A percentile compares a stretch with the other conserved stretches of the same genome.
phyloP scores from a whole-genome alignment of 2,113 vertebrate species.

The Passer montanus region DNA sequence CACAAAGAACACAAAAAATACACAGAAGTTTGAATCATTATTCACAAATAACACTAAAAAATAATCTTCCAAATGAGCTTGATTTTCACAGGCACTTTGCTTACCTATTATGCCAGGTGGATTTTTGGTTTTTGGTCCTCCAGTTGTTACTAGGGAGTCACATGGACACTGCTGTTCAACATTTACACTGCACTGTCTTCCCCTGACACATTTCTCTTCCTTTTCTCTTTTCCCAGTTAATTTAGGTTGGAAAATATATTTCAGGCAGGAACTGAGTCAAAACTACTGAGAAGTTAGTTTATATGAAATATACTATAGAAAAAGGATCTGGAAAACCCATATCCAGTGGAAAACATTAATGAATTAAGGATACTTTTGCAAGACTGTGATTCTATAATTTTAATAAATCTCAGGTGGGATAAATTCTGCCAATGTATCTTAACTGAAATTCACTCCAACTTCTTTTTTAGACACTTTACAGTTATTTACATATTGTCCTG shows the following conservation, averaged over 20 bases:
- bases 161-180: background rate
- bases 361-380: background rate
- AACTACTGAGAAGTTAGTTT: background rate
- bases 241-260: no score
- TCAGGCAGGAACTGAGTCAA: background rate
- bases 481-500: background rate
- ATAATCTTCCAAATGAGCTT: background rate
- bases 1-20: background rate
- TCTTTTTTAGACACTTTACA: background rate
- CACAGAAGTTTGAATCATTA: background rate
- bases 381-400: background rate
- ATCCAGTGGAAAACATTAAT: background rate
- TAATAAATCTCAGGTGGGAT: background rate
- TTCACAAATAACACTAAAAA: background rate
- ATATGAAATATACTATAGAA: background rate
- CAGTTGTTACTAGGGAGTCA: background rate
- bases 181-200: background rate
- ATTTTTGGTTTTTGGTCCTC: background rate
- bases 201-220: background rate
- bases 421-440: background rate
- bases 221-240: background rate
- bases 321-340: background rate
- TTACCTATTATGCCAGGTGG: background rate
- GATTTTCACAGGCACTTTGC: background rate
- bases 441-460: background rate